Conservation (phyloP, 2,113 vertebrate species). For the Thinocorus orbignyianus region DNA sequence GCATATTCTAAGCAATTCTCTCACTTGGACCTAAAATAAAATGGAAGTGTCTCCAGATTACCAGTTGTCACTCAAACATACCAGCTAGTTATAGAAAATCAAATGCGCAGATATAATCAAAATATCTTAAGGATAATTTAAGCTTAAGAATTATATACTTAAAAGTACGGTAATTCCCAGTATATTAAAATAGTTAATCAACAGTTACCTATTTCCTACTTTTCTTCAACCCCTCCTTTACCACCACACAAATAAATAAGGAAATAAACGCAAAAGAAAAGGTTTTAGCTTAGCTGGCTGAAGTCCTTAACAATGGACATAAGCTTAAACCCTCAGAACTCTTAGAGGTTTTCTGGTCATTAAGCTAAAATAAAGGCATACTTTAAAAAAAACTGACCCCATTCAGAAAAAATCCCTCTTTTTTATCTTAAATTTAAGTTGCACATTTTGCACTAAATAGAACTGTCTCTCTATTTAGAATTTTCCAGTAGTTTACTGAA, state of each 20-base stretch:
- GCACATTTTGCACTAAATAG: not conserved
- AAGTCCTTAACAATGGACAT: not conserved
- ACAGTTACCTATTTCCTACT: not conserved
- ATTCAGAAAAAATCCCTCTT: not conserved
- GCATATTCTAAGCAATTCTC: conserved; percentile 39
- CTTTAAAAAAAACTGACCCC: conserved; percentile 33
- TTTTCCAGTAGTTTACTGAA: not conserved
- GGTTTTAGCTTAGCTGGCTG: not conserved
- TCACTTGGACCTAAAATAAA: conserved; percentile 52
- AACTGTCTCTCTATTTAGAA: not conserved
- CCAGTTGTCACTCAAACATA: not conserved
- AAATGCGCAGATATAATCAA: not conserved
- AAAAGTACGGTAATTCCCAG: not conserved
- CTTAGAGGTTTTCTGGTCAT: not conserved
- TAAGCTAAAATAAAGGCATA: conserved; percentile 5
- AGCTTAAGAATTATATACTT: not conserved
- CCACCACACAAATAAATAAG: not conserved
- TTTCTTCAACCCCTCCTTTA: not conserved
- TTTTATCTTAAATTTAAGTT: conserved; percentile 29
- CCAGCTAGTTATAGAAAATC: not conserved
- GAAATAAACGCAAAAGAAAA: not conserved
- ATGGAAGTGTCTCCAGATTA: not conserved
- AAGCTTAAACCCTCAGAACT: not conserved
- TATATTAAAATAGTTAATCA: not conserved
- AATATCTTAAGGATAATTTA: not conserved